Evolutionary conservation across 2,113 vertebrate genomes (phyloP).

Genomic region (Phrynosoma platyrhinos): DNA sequence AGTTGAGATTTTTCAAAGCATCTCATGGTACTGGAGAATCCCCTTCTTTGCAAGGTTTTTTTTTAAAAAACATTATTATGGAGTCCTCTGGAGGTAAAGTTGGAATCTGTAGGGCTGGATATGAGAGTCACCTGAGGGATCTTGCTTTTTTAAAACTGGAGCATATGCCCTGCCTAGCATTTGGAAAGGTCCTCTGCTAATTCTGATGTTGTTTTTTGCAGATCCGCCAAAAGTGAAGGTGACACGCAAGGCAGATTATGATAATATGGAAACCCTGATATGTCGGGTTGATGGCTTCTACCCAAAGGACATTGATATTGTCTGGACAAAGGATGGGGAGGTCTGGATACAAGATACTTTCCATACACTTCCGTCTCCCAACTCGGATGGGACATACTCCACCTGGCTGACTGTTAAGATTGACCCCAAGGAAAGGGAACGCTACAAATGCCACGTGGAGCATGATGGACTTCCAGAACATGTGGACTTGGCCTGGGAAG

Average conservation of each 20-base stretch:
- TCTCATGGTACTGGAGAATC: too few species aligned
- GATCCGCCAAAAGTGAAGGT: neutral
- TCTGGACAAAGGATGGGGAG: neutral
- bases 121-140: neutral
- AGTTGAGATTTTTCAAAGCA: too few species aligned
- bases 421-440: neutral
- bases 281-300: neutral
- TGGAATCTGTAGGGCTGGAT: neutral
- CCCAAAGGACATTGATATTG: neutral
- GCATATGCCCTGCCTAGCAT: neutral
- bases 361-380: neutral
- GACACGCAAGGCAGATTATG: neutral
- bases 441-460: neutral
- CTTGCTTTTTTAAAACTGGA: neutral
- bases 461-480: neutral
- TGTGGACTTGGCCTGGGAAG: neutral
- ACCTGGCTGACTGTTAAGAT: neutral
- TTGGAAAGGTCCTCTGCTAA: neutral
- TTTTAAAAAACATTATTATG: too few species aligned
- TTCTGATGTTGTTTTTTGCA: neutral
- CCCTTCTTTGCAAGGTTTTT: too few species aligned
- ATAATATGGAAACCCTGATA: neutral
- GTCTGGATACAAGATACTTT: neutral
- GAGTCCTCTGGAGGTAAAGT: too few species aligned
- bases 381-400: neutral